Percentiles rank a stretch among this genome's conserved stretches.
These are phyloP conservation scores for Papilio polytes DNA, from an alignment of 1,140 invertebrate genomes.

Conservation along the genomic window DNA sequence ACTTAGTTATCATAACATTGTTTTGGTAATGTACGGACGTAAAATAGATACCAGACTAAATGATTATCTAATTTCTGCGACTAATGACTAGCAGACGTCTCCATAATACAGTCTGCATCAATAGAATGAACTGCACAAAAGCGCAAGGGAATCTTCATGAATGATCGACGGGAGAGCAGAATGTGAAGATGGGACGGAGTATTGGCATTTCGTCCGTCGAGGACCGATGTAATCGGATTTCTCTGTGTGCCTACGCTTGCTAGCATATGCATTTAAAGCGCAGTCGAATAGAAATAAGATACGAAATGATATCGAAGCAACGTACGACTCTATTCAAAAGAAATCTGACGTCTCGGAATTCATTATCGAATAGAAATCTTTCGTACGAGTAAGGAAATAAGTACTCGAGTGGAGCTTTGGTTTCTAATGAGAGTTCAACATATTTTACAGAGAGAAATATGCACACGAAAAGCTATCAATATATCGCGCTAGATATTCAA, in stretches of 20 bases:
- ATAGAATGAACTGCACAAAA: conserved; percentile 11
- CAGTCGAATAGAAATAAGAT: conserved; percentile 34
- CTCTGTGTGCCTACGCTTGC: conserved; percentile 41
- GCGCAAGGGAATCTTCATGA: conserved; percentile 50
- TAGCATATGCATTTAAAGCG: conserved; percentile 17
- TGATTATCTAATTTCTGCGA: neutral
- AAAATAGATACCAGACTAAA: neutral
- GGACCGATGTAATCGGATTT: conserved; percentile 52
- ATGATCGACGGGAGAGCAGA: conserved; percentile 49
- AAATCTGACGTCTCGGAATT: conserved; percentile 11
- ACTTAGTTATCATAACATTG: too few species aligned
- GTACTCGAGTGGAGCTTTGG: neutral
- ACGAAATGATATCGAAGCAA: conserved; percentile 31
- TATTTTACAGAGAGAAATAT: neutral
- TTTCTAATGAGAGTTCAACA: neutral
- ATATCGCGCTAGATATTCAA: neutral
- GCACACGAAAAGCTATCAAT: too few species aligned
- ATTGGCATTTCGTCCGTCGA: conserved; percentile 47
- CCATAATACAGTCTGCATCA: conserved; percentile 4
- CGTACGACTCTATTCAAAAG: neutral
- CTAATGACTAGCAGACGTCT: neutral
- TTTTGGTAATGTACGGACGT: neutral
- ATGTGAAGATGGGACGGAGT: conserved; percentile 48
- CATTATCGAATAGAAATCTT: conserved; percentile 19
- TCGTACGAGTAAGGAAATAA: neutral